Evolutionary conservation across 2,888 invertebrate species (phyloP).

Genomic region (Ectemnius cavifrons): DNA sequence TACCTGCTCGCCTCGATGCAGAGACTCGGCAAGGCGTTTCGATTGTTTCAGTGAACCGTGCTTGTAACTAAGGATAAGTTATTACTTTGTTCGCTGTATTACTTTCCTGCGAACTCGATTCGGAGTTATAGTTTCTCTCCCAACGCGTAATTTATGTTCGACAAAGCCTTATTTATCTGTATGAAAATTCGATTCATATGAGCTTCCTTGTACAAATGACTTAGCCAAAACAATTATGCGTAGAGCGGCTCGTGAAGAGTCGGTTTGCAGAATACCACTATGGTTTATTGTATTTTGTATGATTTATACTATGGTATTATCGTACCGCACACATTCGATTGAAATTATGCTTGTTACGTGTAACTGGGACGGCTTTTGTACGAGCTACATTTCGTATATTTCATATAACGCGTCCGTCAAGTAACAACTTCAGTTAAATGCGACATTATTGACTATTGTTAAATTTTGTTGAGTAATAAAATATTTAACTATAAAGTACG

Average conservation of each 20-base stretch:
- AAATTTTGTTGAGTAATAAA: conserved; percentile 74
- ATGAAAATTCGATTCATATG: neutral
- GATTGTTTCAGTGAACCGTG: neutral
- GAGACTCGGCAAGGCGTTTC: conserved; percentile 33
- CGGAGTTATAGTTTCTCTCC: conserved; percentile 1
- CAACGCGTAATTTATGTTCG: neutral
- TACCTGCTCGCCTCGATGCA: conserved; percentile 57
- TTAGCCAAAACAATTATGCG: neutral
- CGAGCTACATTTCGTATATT: conserved; percentile 39
- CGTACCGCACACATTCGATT: conserved; percentile 14
- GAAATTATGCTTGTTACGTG: conserved; percentile 30
- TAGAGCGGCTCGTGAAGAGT: neutral
- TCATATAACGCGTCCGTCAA: conserved; percentile 33
- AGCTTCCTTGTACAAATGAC: conserved; percentile 2
- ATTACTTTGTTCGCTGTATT: neutral
- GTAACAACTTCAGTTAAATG: conserved; percentile 50
- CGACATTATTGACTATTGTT: conserved; percentile 64
- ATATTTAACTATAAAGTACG: conserved; percentile 62
- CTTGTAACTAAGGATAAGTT: neutral
- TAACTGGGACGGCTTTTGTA: conserved; percentile 38
- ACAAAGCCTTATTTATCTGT: neutral
- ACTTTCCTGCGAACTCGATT: conserved; percentile 13
- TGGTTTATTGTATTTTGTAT: conserved; percentile 29
- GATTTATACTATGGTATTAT: conserved; percentile 38
- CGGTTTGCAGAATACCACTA: neutral